phyloP scores from a whole-genome alignment of 1,140 invertebrate species.

The Euschistus heros region DNA sequence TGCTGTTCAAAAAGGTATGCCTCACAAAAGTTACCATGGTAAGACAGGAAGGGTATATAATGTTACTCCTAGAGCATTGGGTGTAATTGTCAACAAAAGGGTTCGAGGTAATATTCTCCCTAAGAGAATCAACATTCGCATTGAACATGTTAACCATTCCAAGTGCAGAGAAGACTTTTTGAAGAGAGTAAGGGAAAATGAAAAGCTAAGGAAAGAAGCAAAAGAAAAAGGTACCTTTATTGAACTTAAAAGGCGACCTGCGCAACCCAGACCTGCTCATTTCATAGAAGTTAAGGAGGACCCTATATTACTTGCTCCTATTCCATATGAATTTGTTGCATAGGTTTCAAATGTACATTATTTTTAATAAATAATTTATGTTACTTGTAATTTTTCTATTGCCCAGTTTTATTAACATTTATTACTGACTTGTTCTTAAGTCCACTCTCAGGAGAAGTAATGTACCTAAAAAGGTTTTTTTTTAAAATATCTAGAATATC shows the following conservation, averaged over 20 bases:
- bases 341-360: constrained; percentile 42
- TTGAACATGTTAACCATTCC: constrained; percentile 96
- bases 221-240: constrained; percentile 65
- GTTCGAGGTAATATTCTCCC: constrained; percentile 86
- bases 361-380: too few species aligned
- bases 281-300: constrained; percentile 73
- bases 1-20: constrained; percentile 99
- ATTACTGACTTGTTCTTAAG: too few species aligned
- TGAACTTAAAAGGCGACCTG: constrained; percentile 72
- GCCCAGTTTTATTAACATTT: too few species aligned
- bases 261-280: constrained; percentile 69
- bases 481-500: too few species aligned
- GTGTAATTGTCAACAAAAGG: constrained; percentile 97
- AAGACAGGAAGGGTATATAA: constrained; percentile 97
- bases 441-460: too few species aligned
- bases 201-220: constrained; percentile 66
- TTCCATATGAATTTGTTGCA: constrained; percentile 96
- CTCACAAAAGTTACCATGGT: constrained; percentile 96
- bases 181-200: constrained; percentile 82
- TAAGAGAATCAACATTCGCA: constrained; percentile 92
- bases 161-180: constrained; percentile 95
- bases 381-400: too few species aligned
- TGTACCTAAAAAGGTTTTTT: too few species aligned
- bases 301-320: constrained; percentile 75
- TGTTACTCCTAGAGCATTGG: constrained; percentile 91